Percentiles rank a stretch among this genome's conserved stretches.
phyloP scores from a whole-genome alignment of 2,113 vertebrate species.

The Conger conger region DNA sequence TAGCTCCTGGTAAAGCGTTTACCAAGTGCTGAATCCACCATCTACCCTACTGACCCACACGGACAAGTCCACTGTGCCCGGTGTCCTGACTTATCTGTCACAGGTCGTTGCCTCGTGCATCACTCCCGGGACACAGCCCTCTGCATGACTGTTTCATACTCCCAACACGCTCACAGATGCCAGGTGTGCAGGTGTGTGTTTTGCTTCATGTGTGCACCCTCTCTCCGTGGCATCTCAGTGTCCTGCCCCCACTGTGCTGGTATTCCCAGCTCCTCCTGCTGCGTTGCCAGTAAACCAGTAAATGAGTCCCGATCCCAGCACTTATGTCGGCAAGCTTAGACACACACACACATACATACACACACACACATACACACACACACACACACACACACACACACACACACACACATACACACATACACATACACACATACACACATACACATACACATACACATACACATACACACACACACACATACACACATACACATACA shows the following conservation, averaged over 20 bases:
- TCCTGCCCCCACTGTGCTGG: not conserved
- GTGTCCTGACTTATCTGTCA: not conserved
- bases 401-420: not conserved
- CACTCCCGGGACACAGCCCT: not conserved
- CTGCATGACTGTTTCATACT: not conserved
- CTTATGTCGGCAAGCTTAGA: not conserved
- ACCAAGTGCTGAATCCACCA: not conserved
- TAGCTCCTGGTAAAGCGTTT: not conserved
- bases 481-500: too few relatives aligned
- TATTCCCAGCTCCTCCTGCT: not conserved
- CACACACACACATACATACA: too few relatives aligned
- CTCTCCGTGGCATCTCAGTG: not conserved
- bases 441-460: not conserved
- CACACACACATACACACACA: not conserved
- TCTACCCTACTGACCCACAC: not conserved
- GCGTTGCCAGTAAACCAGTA: not conserved
- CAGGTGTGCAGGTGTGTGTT: not conserved
- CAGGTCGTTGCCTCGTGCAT: not conserved
- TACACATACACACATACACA: not conserved
- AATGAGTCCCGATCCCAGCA: not conserved
- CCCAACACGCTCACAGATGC: not conserved
- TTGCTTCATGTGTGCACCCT: not conserved
- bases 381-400: not conserved
- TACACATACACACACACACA: too few relatives aligned
- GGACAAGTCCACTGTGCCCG: not conserved